phyloP scores from a whole-genome alignment of 2,113 vertebrate genomes.

The Numida meleagris region DNA sequence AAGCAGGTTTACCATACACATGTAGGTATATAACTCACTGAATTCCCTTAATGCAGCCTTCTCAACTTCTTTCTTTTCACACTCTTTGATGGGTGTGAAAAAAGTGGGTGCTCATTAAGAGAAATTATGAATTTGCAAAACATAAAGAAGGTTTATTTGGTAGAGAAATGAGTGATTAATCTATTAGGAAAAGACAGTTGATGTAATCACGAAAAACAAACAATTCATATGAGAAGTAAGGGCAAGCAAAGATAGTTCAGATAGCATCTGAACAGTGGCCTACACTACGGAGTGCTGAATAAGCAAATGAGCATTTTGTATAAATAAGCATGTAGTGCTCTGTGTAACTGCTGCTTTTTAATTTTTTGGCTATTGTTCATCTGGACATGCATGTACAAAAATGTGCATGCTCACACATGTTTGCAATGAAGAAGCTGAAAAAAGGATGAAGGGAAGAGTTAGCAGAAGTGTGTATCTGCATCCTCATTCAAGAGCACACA shows the following conservation, averaged over 20 bases:
- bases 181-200: neutral
- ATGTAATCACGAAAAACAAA: neutral
- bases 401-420: rapidly evolving
- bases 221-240: neutral
- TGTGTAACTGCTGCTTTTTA: neutral
- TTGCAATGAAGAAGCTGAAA: neutral
- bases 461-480: neutral
- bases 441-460: neutral
- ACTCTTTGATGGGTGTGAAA: neutral
- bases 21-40: neutral
- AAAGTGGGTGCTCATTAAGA: neutral
- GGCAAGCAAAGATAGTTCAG: neutral
- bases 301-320: neutral
- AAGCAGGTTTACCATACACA: neutral
- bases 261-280: neutral
- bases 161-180: neutral
- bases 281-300: neutral
- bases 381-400: neutral
- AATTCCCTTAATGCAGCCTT: neutral
- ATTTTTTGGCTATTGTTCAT: neutral
- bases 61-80: neutral
- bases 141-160: neutral
- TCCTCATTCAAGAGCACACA: no score
- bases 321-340: neutral
- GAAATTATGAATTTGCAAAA: neutral